A percentile compares a stretch with the other conserved stretches of the same genome.
phyloP scores from a whole-genome alignment of 1,140 invertebrate genomes.

The Dendrolimus kikuchii region DNA sequence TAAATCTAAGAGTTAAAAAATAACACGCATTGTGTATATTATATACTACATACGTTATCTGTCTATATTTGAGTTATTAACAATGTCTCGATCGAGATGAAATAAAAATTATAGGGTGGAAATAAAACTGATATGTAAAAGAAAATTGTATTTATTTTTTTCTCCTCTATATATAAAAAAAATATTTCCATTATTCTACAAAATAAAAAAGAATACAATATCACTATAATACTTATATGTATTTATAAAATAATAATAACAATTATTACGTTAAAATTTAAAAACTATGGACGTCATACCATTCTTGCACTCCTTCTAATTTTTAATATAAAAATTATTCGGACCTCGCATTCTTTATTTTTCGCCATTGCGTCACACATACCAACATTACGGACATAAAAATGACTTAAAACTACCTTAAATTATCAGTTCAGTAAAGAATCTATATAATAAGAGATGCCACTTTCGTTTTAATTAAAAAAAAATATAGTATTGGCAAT shows the following conservation, averaged over 20 bases:
- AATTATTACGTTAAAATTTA: conserved; percentile 26
- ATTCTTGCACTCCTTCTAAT: conserved; percentile 58
- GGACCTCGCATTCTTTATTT: conserved; percentile 35
- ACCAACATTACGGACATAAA: conserved; percentile 36
- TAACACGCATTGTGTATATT: no score
- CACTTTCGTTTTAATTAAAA: conserved; percentile 26
- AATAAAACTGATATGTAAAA: conserved; percentile 19
- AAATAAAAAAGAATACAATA: conserved; percentile 54
- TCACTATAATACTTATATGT: conserved; percentile 57
- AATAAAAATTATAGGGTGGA: neutral
- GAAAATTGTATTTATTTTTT: conserved; percentile 52
- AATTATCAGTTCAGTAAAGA: conserved; percentile 60
- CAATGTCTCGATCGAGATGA: no score
- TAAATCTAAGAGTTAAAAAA: no score
- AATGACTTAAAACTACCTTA: conserved; percentile 37
- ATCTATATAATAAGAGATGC: conserved; percentile 32
- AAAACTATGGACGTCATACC: conserved; percentile 49
- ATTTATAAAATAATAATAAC: conserved; percentile 50
- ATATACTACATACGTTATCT: no score
- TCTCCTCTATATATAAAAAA: conserved; percentile 58
- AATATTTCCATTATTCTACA: conserved; percentile 59
- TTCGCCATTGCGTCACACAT: conserved; percentile 21
- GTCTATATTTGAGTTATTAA: no score
- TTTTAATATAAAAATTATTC: conserved; percentile 71
- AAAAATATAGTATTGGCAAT: conserved; percentile 25